Conservation (phyloP, 1,140 invertebrate species). For the Zaprionus ornatus region DNA sequence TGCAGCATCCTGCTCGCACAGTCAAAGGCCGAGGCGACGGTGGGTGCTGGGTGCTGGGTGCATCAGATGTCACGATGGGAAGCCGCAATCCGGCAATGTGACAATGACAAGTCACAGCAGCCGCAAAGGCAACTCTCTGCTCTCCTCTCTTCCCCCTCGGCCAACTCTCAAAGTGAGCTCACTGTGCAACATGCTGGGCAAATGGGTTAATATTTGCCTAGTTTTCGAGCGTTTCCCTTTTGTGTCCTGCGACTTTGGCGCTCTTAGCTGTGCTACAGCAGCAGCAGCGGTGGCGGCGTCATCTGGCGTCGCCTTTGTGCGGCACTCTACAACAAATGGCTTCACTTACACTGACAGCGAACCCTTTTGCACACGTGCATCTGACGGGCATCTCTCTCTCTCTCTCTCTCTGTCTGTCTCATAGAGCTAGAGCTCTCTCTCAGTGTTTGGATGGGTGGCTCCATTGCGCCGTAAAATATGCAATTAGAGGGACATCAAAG, state of each 20-base stretch:
- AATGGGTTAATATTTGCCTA: constrained; percentile 80
- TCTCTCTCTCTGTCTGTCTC: not conserved
- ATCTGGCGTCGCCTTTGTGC: constrained; percentile 13
- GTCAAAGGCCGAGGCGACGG: not conserved
- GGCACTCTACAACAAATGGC: constrained; percentile 61
- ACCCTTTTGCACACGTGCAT: constrained; percentile 58
- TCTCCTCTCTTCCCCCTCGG: not conserved
- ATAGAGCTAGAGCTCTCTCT: no score
- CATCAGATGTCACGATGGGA: not conserved
- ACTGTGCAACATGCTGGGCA: constrained; percentile 28
- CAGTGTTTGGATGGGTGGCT: constrained; percentile 33
- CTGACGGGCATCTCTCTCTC: not conserved
- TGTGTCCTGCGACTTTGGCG: constrained; percentile 61
- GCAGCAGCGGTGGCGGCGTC: constrained; percentile 42
- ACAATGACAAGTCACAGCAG: constrained; percentile 3
- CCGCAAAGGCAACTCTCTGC: not conserved
- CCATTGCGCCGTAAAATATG: constrained; percentile 77
- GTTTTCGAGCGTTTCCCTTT: constrained; percentile 72
- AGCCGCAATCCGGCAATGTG: constrained; percentile 2
- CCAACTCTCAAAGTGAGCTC: not conserved
- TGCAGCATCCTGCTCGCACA: not conserved
- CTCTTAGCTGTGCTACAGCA: constrained; percentile 53
- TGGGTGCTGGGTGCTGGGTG: not conserved
- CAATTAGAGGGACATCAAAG: constrained; percentile 82
- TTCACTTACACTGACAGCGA: constrained; percentile 64